Evolutionary conservation across 2,797 vertebrate genomes (phyloP).

Genomic region (Naso thynnoides): DNA sequence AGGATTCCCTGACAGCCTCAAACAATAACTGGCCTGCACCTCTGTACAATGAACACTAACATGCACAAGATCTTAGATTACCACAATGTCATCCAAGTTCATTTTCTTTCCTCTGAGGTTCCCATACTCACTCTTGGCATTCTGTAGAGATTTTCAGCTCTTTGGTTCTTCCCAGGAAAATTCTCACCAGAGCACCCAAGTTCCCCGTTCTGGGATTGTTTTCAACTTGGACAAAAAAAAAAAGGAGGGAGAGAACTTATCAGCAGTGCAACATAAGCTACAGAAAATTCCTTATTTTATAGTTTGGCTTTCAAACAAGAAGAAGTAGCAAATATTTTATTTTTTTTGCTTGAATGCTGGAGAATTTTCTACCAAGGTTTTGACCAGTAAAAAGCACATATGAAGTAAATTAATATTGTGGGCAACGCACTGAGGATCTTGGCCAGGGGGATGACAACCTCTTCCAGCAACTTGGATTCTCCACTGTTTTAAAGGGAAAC

Average conservation of each 20-base stretch:
- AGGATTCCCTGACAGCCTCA: constrained; percentile 26
- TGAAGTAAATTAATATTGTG: background rate
- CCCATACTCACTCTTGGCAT: constrained; percentile 96
- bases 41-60: constrained; percentile 5
- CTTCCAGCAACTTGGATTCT: constrained; percentile 94
- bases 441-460: constrained; percentile 92
- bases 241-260: constrained; percentile 7
- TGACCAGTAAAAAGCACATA: background rate
- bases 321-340: background rate
- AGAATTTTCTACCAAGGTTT: background rate
- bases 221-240: constrained; percentile 84
- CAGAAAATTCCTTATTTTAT: background rate
- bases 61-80: constrained; percentile 11
- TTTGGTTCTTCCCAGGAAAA: constrained; percentile 98
- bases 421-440: constrained; percentile 91
- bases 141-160: constrained; percentile 98
- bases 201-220: constrained; percentile 98
- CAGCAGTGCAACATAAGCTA: constrained; percentile 3
- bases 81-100: constrained; percentile 9
- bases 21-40: constrained; percentile 31
- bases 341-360: background rate
- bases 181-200: constrained; percentile 91
- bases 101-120: constrained; percentile 22
- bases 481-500: constrained; percentile 78
- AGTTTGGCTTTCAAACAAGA: constrained; percentile 4